Conservation (phyloP, 2,113 vertebrate genomes). For the Zosterops japonicus region DNA sequence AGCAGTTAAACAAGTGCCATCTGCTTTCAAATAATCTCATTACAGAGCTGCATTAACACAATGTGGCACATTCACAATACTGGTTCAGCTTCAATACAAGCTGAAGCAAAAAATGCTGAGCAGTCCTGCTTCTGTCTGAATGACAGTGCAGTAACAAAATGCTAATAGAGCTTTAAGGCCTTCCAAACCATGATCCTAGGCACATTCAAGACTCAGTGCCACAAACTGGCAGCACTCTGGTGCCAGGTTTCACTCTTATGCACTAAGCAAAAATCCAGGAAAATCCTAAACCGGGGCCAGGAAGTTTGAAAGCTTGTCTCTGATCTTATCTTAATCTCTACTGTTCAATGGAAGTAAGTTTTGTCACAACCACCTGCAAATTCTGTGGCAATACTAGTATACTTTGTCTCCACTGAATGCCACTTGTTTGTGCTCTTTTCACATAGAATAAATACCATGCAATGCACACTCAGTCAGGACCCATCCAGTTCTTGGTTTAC, state of each 20-base stretch:
- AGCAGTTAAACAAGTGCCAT: background rate
- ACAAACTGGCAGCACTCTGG: background rate
- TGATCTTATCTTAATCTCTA: background rate
- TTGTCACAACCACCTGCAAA: background rate
- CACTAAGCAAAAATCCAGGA: background rate
- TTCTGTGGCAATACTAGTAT: background rate
- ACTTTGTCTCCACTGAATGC: background rate
- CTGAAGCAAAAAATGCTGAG: background rate
- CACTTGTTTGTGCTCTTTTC: background rate
- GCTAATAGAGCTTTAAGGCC: background rate
- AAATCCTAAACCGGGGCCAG: background rate
- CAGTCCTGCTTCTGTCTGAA: background rate
- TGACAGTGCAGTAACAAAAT: background rate
- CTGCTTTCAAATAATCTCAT: conserved; percentile 1
- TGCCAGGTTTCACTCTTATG: background rate
- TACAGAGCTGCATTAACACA: background rate
- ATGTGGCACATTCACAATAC: background rate
- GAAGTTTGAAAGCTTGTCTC: background rate
- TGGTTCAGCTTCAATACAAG: background rate
- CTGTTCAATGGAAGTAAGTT: background rate
- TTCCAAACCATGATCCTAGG: background rate
- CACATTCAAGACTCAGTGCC: background rate
- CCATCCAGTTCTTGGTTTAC: background rate
- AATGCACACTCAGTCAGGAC: background rate
- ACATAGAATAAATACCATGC: background rate